phyloP scores from a whole-genome alignment of 2,113 vertebrate genomes.

The Pachyramphus minor region DNA sequence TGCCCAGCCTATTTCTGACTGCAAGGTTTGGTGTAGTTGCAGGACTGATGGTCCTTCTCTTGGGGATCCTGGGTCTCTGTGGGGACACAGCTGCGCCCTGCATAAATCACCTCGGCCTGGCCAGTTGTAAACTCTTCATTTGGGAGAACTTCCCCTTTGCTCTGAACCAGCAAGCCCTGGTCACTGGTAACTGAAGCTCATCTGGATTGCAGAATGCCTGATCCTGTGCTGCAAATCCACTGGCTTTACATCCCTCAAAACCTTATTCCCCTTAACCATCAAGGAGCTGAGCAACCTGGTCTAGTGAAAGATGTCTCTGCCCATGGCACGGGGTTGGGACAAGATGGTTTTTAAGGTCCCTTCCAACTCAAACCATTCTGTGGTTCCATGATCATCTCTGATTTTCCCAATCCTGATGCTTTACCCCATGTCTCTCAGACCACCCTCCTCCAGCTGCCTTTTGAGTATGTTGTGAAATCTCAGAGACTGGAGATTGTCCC shows the following conservation, averaged over 20 bases:
- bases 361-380: neutral
- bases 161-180: neutral
- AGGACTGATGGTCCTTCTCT: neutral
- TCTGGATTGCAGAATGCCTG: neutral
- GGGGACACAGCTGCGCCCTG: neutral
- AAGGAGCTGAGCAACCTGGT: neutral
- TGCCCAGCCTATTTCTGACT: neutral
- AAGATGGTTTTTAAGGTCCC: neutral
- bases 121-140: neutral
- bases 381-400: neutral
- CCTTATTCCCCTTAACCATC: neutral
- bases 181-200: too few relatives aligned
- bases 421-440: neutral
- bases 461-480: neutral
- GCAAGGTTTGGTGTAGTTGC: neutral
- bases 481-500: neutral
- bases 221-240: neutral
- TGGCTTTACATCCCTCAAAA: neutral
- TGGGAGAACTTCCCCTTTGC: neutral
- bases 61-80: neutral
- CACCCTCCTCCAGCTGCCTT: neutral
- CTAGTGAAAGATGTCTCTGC: neutral
- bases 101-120: neutral
- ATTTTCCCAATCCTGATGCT: neutral
- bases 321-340: accelerated